phyloP scores from a whole-genome alignment of 2,113 vertebrate species.

The Erinaceus europaeus region DNA sequence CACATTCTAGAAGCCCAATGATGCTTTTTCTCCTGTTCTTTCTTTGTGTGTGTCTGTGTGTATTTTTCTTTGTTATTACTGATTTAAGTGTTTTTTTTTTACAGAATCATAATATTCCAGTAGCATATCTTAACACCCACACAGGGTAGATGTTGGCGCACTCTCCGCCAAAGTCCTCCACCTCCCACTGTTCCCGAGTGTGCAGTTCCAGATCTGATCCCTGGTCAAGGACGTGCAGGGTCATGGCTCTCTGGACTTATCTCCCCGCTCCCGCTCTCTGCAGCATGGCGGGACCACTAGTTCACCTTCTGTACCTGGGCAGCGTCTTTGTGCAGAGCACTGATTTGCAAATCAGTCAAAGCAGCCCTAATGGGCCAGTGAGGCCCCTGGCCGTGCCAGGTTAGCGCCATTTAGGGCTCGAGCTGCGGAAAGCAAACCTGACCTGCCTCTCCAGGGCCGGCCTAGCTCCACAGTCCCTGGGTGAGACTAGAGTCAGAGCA shows the following conservation, averaged over 20 bases:
- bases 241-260: fast-evolving
- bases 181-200: too few relatives aligned
- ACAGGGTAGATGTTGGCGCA: too few relatives aligned
- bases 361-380: not conserved
- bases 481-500: fast-evolving
- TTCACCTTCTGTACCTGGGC: not conserved
- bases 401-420: not conserved
- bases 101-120: too few relatives aligned
- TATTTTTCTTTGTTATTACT: too few relatives aligned
- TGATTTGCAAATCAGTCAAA: not conserved
- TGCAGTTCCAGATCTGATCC: too few relatives aligned
- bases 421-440: not conserved
- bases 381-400: not conserved
- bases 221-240: not conserved
- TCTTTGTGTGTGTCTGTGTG: too few relatives aligned
- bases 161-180: too few relatives aligned
- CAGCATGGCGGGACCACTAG: not conserved
- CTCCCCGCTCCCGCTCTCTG: not conserved
- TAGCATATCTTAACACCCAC: too few relatives aligned
- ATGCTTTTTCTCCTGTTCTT: too few relatives aligned
- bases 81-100: too few relatives aligned
- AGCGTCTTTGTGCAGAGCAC: not conserved
- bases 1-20: too few relatives aligned
- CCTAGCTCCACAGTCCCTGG: fast-evolving
- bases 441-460: not conserved